Percentiles rank a stretch among this genome's conserved stretches.
Evolutionary conservation across 2,113 vertebrate genomes (phyloP).

Genomic region (Amphiprion ocellaris): DNA sequence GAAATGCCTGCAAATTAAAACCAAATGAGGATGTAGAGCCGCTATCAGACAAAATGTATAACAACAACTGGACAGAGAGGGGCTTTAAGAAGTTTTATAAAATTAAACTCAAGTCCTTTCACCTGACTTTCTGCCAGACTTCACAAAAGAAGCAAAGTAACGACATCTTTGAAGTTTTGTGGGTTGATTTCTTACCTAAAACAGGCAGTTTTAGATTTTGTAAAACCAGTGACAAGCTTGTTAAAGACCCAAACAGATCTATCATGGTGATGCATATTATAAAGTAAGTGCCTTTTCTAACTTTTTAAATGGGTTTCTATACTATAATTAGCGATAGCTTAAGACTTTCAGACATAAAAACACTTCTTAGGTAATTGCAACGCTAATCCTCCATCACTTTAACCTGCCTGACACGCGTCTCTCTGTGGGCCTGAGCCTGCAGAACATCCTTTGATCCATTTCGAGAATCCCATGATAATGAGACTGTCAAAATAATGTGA

Average conservation of each 20-base stretch:
- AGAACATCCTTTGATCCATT: slow-evolving; percentile 37
- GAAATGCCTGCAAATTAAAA: slow-evolving; percentile 15
- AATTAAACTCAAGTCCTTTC: neutral
- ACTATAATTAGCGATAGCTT: slow-evolving; percentile 21
- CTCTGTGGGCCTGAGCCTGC: slow-evolving; percentile 7
- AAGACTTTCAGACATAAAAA: slow-evolving; percentile 33
- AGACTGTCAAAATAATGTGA: slow-evolving; percentile 3
- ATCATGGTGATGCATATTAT: neutral
- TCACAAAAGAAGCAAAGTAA: neutral
- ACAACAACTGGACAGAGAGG: neutral
- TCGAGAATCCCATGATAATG: slow-evolving; percentile 9
- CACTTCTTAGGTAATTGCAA: slow-evolving; percentile 23
- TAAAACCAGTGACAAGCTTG: neutral
- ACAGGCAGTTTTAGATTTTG: too few species aligned
- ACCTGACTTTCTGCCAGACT: neutral
- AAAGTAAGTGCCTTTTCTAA: neutral
- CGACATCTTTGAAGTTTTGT: too few species aligned
- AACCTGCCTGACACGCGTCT: slow-evolving; percentile 25
- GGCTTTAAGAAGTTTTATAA: slow-evolving; percentile 10
- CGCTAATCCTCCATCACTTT: neutral
- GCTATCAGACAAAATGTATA: neutral
- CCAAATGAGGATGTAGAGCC: neutral
- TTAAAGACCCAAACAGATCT: neutral
- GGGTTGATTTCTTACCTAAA: too few species aligned
- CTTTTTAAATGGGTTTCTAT: slow-evolving; percentile 28